A percentile compares a stretch with the other conserved stretches of the same genome.
Conservation (phyloP, 92 coral and sea anemone genomes). For the Nematostella vectensis region DNA sequence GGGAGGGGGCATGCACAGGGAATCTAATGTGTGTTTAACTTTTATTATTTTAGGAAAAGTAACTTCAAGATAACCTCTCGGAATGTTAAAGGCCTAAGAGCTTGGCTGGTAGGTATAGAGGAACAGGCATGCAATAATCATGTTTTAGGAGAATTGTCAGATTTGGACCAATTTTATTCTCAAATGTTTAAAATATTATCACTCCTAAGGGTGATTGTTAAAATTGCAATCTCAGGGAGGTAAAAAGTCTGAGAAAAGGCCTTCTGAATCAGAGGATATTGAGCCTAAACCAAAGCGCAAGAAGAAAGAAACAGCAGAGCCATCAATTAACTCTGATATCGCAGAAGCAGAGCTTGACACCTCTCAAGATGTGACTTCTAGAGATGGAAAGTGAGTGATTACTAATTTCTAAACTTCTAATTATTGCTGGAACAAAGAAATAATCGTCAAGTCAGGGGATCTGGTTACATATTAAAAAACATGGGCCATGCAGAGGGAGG, state of each 20-base stretch:
- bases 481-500: too few relatives aligned
- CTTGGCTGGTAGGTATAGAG: constrained; percentile 70
- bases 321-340: not conserved
- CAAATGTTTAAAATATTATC: not conserved
- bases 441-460: too few relatives aligned
- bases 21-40: too few relatives aligned
- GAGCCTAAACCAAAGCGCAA: not conserved
- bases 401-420: not conserved
- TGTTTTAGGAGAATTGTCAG: not conserved
- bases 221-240: too few relatives aligned
- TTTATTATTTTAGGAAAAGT: constrained; percentile 26
- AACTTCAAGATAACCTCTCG: constrained; percentile 78
- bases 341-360: not conserved
- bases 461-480: too few relatives aligned
- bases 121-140: not conserved
- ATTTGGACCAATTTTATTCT: too few relatives aligned
- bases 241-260: not conserved
- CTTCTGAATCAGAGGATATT: not conserved
- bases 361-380: not conserved
- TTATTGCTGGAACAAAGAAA: too few relatives aligned
- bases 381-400: not conserved
- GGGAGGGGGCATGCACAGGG: too few relatives aligned
- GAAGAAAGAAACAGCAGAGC: not conserved
- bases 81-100: constrained; percentile 92
- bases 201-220: too few relatives aligned